Base-by-base conservation (phyloP, 37 sponge, comb jelly and placozoan genomes). In the Chondrosia reniformis region DNA sequence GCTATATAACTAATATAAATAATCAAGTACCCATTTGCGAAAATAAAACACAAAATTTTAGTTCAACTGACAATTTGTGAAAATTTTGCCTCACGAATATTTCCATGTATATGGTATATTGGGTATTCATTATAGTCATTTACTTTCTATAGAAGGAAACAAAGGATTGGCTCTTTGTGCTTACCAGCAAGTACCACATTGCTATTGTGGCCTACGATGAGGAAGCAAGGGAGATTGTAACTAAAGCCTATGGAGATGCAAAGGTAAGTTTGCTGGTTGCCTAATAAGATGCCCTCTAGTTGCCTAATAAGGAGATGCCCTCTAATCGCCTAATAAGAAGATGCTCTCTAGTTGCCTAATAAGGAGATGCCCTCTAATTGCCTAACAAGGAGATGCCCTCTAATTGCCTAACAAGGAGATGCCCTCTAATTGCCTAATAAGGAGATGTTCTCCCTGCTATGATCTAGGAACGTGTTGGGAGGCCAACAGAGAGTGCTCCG, bases 111-210 rank as follows among this genome's bases (percentile, higher is more conserved):
- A n/a, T n/a, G n/a, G n/a, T n/a, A n/a, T n/a, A n/a, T n/a, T n/a
- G n/a, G n/a, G n/a, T n/a, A n/a, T n/a, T n/a, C n/a, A n/a, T n/a
- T n/a, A n/a, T n/a, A n/a, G n/a, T n/a, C n/a, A n/a, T 49, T 66
- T 7, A 44, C 46, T 45, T 32, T 38, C 12, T 78, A 46, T 45
- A 90, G 92, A 61, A 36, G 17, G 95, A 95, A 45, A 30, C 31
- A 25, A 58, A 84, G 49, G 94, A 94, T 73, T 31, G 83, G 75
- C 83, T 97, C 61, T 84, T 91, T 69, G 78, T 91, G 75, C 46
- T 97, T 76, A 94, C 94, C 21, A 83, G 84, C 27, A 85, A 81
- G 36, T 88, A 94, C 49, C 94, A 89, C 37, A 79, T 97, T 9
- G 83, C 85, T n/a, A 83, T 94, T 36, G 74, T 97, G 44, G 78